phyloP scores from a whole-genome alignment of 2,113 vertebrate genomes.

The Ia io region DNA sequence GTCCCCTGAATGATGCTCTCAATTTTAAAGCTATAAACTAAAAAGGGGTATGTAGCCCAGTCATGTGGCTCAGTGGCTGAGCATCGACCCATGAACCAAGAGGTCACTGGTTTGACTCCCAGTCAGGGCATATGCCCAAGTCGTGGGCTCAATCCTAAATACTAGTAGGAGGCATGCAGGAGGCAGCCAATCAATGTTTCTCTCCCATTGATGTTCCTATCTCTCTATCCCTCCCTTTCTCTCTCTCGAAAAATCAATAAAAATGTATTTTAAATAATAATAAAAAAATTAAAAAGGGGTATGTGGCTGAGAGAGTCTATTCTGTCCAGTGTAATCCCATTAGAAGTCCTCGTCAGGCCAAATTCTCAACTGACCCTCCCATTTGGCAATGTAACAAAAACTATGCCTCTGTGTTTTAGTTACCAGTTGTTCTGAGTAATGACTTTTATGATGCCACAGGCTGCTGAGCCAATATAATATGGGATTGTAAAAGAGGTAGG shows the following conservation, averaged over 20 bases:
- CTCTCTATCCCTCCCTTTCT: too few relatives aligned
- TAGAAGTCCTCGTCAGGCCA: background rate
- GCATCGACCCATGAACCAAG: too few relatives aligned
- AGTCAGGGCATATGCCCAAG: too few relatives aligned
- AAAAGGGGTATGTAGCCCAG: background rate
- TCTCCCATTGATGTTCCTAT: too few relatives aligned
- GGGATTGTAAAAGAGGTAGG: conserved; percentile 23
- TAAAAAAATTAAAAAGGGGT: background rate
- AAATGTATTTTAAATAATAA: too few relatives aligned
- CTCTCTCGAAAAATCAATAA: too few relatives aligned
- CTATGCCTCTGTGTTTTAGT: background rate
- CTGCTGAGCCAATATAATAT: conserved; percentile 18
- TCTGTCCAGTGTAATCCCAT: background rate
- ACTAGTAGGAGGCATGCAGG: too few relatives aligned
- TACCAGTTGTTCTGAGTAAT: conserved; percentile 38
- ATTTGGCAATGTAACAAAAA: background rate
- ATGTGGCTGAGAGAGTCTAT: background rate
- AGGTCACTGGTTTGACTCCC: too few relatives aligned
- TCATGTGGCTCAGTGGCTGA: too few relatives aligned
- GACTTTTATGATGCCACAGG: conserved; percentile 21
- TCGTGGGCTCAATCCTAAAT: too few relatives aligned
- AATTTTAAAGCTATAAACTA: background rate
- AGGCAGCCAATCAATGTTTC: too few relatives aligned
- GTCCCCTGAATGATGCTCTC: background rate
- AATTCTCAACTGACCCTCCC: background rate